Percentiles rank a stretch among this genome's conserved stretches.
phyloP scores from a whole-genome alignment of 2,888 invertebrate species.

The Camponotus fellah region DNA sequence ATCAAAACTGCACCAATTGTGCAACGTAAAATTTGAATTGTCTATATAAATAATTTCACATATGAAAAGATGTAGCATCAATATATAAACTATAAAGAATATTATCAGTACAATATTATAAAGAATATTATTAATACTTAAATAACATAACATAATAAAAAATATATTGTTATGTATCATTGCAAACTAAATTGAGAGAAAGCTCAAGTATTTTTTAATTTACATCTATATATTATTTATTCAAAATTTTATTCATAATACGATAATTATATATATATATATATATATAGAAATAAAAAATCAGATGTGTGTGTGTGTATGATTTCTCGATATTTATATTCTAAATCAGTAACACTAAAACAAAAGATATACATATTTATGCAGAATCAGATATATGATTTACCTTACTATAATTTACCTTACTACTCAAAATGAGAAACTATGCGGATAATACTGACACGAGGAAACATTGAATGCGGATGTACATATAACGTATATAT shows the following conservation, averaged over 20 bases:
- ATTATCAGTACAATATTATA: not conserved
- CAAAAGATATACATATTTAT: not conserved
- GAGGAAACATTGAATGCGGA: conserved; percentile 30
- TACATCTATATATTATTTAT: not conserved
- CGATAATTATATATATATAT: not conserved
- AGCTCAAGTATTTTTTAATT: not conserved
- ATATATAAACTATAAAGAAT: not conserved
- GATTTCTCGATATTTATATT: not conserved
- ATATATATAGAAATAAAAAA: not conserved
- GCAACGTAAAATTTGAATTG: conserved; percentile 20
- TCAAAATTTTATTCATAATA: not conserved
- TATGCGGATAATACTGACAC: conserved; percentile 34
- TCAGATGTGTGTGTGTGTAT: no score
- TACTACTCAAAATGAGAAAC: not conserved
- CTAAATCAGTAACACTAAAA: not conserved
- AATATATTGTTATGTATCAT: not conserved
- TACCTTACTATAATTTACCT: not conserved
- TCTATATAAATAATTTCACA: not conserved
- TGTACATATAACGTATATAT: not conserved
- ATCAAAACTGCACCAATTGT: conserved; percentile 4
- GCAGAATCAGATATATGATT: conserved; percentile 1
- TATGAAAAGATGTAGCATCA: not conserved
- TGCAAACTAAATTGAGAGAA: not conserved
- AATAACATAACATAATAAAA: not conserved
- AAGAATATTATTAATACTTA: not conserved